phyloP scores from a whole-genome alignment of 2,113 vertebrate genomes.

The Micromys minutus region DNA sequence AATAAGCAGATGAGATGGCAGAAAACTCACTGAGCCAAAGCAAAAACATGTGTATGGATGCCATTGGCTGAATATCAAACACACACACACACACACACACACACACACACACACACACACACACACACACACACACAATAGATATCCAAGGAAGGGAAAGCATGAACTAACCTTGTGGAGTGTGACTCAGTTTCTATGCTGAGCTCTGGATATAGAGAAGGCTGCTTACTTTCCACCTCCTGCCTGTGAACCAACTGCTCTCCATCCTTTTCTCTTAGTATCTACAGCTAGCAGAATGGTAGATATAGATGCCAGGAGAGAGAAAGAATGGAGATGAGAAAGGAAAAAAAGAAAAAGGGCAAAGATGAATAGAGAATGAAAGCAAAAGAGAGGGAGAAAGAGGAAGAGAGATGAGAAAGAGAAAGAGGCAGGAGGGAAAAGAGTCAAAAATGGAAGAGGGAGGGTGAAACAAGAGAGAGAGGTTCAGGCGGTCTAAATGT shows the following conservation, averaged over 20 bases:
- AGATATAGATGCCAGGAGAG: not conserved
- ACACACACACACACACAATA: too few relatives aligned
- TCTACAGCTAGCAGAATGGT: not conserved
- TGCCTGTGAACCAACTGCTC: not conserved
- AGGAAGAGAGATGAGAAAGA: not conserved
- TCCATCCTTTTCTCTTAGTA: not conserved
- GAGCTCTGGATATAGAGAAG: not conserved
- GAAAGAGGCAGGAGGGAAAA: fast-evolving
- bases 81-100: too few relatives aligned
- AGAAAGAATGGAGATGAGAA: too few relatives aligned
- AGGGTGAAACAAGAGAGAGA: not conserved
- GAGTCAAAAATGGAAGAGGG: too few relatives aligned
- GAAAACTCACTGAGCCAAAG: not conserved
- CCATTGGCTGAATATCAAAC: not conserved
- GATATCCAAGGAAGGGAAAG: not conserved
- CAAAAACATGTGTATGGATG: not conserved
- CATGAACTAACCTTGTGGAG: not conserved
- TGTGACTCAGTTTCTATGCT: fast-evolving
- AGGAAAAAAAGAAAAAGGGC: not conserved
- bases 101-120: too few relatives aligned
- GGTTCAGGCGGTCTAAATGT: not conserved
- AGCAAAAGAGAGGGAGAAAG: not conserved
- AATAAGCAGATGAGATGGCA: not conserved
- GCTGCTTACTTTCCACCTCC: not conserved
- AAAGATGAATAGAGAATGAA: not conserved